Conservation (phyloP, 2,113 vertebrate genomes). For the Leptosomus discolor region DNA sequence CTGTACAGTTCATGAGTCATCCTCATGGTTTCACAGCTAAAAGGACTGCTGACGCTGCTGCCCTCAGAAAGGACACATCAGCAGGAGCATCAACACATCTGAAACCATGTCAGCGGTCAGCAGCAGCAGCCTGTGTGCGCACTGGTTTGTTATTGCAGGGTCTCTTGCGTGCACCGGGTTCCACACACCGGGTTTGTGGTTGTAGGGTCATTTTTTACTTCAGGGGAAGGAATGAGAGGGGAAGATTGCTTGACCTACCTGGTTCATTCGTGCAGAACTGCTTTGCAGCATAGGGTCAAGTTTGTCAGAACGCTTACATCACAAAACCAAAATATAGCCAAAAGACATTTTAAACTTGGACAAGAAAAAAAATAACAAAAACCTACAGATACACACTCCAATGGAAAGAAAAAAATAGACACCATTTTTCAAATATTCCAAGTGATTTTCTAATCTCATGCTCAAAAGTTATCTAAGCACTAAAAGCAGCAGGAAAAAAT, state of each 20-base stretch:
- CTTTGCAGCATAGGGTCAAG: not conserved
- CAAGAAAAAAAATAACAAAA: not conserved
- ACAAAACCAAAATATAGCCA: not conserved
- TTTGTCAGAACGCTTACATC: slow-evolving; percentile 19
- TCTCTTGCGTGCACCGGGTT: not conserved
- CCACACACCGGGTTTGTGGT: rapidly evolving
- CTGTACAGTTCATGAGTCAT: not conserved
- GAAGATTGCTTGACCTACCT: slow-evolving; percentile 1
- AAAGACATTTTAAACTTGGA: not conserved
- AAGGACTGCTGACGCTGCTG: not conserved
- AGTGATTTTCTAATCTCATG: not conserved
- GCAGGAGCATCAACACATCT: not conserved
- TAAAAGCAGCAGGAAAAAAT: not conserved
- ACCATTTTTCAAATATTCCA: not conserved
- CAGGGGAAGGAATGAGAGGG: not conserved
- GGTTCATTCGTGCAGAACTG: slow-evolving; percentile 29
- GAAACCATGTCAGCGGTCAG: not conserved
- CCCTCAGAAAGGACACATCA: slow-evolving; percentile 6
- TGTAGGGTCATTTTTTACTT: not conserved
- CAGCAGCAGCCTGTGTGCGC: not conserved
- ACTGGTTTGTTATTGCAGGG: not conserved
- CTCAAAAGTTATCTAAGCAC: not conserved
- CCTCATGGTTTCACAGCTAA: not conserved
- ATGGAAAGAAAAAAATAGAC: not conserved
- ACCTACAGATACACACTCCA: not conserved